Evolutionary conservation across 2,888 invertebrate genomes (phyloP), one percentile per base, ranked within the genome.

Genomic region (Caenorhabditis plicata): DNA sequence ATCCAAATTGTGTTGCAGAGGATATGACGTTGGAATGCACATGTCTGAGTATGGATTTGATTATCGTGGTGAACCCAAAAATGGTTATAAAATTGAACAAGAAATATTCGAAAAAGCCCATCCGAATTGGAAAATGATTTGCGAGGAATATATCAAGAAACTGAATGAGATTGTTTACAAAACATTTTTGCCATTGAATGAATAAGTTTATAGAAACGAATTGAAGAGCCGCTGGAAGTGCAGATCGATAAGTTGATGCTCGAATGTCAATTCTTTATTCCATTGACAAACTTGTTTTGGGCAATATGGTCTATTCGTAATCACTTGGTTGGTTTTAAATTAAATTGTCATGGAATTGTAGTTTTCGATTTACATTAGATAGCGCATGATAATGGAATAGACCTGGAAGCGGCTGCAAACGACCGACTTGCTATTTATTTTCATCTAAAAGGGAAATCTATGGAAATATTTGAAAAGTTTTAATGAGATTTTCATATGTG

Each of bases 391-490:
- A 50, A 50, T n/a, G 56, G 50, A 11, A 41, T 42, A 8, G 42
- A 56, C 33, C 19, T 56, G 32, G 41, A 43, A 31, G 45, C 46
- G 7, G 45, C 45, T 3, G 49, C 50, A 4, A 56, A 50, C 25
- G 50, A 56, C 23, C 49, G 56, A 27, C 36, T 56, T 17, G 31
- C 50, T 4, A n/a, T 56, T 5, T 56, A 46, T 26, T 56, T 45
- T 15, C 49, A 56, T 36, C 46, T 50, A 38, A 56, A 56, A 38
- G 31, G 29, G 11, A 41, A 39, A 42, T 56, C 56, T 0, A 32
- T 25, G n/a, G n/a, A 38, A 8, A 50, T 56, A 22, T 56, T 38
- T 15, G 13, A 40, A 15, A 27, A 26, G 19, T 38, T 38, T 38
- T 20, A 13, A 22, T 7, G 38, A 4, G 38, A 38, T 15, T 20